Percentiles rank a stretch among this genome's conserved stretches.
These are phyloP conservation scores for Muntiacus reevesi DNA, from an alignment of 2,113 vertebrate genomes.

Conservation along the genomic window DNA sequence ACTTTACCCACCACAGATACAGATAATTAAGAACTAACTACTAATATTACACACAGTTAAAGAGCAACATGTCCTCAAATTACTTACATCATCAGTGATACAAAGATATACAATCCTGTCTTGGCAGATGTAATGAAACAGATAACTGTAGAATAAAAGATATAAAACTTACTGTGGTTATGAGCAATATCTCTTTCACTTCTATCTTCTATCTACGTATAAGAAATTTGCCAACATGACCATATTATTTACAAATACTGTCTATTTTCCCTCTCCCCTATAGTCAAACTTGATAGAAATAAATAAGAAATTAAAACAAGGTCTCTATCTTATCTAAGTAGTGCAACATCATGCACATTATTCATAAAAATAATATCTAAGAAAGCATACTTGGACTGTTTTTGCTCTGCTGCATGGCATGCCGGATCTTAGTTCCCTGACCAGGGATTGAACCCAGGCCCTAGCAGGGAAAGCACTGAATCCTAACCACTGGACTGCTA, in stretches of 20 bases:
- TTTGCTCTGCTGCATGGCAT: not conserved
- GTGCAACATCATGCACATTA: not conserved
- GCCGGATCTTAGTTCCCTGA: not conserved
- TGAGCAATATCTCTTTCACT: constrained; percentile 29
- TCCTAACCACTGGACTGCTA: not conserved
- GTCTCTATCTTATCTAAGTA: not conserved
- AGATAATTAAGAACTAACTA: constrained; percentile 37
- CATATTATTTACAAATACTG: not conserved
- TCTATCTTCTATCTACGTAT: constrained; percentile 31
- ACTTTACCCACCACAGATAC: not conserved
- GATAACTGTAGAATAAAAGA: constrained; percentile 86
- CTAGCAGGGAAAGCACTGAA: not conserved
- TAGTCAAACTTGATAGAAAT: constrained; percentile 3
- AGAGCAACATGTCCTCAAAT: not conserved
- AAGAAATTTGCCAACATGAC: constrained; percentile 18
- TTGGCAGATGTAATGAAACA: constrained; percentile 99
- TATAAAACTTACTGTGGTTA: constrained; percentile 52
- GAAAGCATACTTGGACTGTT: not conserved
- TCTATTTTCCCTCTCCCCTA: not conserved
- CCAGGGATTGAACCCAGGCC: not conserved
- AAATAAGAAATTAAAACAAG: constrained; percentile 18
- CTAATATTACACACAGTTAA: not conserved
- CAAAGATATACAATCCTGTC: constrained; percentile 98
- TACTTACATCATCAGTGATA: constrained; percentile 99
- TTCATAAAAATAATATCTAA: not conserved